Evolutionary conservation across 2,797 vertebrate species (phyloP).

Genomic region (Chaunax sp.): DNA sequence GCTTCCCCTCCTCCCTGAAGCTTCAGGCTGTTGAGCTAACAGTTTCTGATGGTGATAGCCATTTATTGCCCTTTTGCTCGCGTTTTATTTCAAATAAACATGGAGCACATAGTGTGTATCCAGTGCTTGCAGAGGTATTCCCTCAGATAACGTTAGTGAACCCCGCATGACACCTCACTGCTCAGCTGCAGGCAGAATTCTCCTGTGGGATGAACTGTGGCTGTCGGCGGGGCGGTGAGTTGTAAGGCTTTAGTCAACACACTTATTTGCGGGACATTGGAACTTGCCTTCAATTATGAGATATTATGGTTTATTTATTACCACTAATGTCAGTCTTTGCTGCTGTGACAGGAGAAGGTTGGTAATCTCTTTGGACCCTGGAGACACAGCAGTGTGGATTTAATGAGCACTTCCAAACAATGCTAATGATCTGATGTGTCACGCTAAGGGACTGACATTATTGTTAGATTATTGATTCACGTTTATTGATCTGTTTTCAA

Average conservation of each 20-base stretch:
- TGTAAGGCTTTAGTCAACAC: background rate
- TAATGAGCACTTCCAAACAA: too few species aligned
- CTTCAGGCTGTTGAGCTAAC: background rate
- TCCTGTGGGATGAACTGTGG: conserved; percentile 11
- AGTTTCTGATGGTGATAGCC: background rate
- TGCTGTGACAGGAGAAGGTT: too few species aligned
- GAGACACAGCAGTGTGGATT: too few species aligned
- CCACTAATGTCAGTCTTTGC: too few species aligned
- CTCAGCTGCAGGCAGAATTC: background rate
- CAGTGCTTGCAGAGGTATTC: background rate
- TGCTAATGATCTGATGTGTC: too few species aligned
- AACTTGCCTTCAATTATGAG: too few species aligned
- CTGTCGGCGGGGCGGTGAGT: background rate
- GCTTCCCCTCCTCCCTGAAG: conserved; percentile 2
- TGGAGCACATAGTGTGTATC: background rate
- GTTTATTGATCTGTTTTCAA: background rate
- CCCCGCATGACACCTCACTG: background rate
- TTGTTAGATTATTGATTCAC: background rate
- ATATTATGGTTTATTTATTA: too few species aligned
- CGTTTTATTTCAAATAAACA: background rate
- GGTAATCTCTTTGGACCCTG: too few species aligned
- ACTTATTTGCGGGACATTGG: background rate
- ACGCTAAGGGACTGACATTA: background rate
- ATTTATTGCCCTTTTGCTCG: background rate
- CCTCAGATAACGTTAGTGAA: background rate